Evolutionary conservation across 2,888 invertebrate genomes (phyloP).

Genomic region (Acanthosepion esculentum): DNA sequence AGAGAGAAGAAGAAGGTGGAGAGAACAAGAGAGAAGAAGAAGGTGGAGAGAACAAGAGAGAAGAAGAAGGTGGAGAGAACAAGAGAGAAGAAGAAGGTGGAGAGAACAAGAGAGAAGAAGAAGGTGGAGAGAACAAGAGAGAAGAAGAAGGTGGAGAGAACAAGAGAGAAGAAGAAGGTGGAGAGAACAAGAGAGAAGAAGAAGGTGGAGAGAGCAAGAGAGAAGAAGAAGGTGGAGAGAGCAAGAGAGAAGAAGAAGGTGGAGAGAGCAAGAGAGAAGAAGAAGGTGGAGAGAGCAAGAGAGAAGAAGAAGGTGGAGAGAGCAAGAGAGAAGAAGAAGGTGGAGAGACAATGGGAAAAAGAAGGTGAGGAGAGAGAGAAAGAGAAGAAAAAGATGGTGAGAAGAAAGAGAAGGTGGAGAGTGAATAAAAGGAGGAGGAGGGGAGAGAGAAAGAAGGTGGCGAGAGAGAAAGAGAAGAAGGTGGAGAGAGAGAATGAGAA

Average conservation of each 20-base stretch:
- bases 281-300: not conserved
- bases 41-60: too few species aligned
- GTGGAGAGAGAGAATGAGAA: not conserved
- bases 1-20: too few species aligned
- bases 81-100: not conserved
- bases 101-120: rapidly evolving
- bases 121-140: too few species aligned
- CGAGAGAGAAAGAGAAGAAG: not conserved
- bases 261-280: not conserved
- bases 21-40: too few species aligned
- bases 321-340: not conserved
- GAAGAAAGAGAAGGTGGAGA: not conserved
- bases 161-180: not conserved
- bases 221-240: not conserved
- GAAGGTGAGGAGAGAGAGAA: not conserved
- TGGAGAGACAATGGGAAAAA: not conserved
- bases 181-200: not conserved
- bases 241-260: not conserved
- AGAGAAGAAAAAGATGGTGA: not conserved
- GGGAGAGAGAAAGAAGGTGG: not conserved
- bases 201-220: not conserved
- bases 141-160: rapidly evolving
- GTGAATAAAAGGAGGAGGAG: too few species aligned
- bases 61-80: rapidly evolving
- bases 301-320: not conserved